Conservation (phyloP, 2,888 invertebrate species). For the Mongoloraphidia duomilia region DNA sequence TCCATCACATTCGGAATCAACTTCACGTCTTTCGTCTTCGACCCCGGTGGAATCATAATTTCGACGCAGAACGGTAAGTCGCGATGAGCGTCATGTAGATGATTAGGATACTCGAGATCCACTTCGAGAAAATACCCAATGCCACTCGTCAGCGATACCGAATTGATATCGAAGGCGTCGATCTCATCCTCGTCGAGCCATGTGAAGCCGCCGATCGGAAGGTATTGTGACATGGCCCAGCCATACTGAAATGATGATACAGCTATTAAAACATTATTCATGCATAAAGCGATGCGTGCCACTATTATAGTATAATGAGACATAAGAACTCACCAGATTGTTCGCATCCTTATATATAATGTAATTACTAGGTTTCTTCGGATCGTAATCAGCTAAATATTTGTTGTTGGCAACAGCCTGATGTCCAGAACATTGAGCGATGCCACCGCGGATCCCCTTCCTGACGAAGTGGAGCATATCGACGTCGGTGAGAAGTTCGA, state of each 20-base stretch:
- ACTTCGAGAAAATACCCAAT: conserved; percentile 27
- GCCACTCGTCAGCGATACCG: conserved; percentile 11
- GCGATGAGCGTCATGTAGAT: conserved; percentile 24
- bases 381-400: conserved; percentile 21
- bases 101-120: conserved; percentile 27
- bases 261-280: too few relatives aligned
- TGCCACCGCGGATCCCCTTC: conserved; percentile 20
- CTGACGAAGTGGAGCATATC: conserved; percentile 22
- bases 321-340: too few relatives aligned
- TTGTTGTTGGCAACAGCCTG: conserved; percentile 23
- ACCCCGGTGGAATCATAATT: too few relatives aligned
- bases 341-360: conserved; percentile 22
- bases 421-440: conserved; percentile 20
- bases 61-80: too few relatives aligned
- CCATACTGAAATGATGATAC: too few relatives aligned
- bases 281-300: too few relatives aligned
- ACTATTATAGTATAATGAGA: too few relatives aligned
- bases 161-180: conserved; percentile 5
- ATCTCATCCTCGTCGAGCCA: conserved; percentile 19
- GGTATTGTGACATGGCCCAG: conserved; percentile 14
- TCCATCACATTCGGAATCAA: too few relatives aligned
- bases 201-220: conserved; percentile 19
- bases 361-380: too few relatives aligned
- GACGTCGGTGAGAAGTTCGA: conserved; percentile 23
- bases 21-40: too few relatives aligned